A percentile compares a stretch with the other conserved stretches of the same genome.
phyloP scores from a whole-genome alignment of 1,140 invertebrate species.

The Euglossa dilemma region DNA sequence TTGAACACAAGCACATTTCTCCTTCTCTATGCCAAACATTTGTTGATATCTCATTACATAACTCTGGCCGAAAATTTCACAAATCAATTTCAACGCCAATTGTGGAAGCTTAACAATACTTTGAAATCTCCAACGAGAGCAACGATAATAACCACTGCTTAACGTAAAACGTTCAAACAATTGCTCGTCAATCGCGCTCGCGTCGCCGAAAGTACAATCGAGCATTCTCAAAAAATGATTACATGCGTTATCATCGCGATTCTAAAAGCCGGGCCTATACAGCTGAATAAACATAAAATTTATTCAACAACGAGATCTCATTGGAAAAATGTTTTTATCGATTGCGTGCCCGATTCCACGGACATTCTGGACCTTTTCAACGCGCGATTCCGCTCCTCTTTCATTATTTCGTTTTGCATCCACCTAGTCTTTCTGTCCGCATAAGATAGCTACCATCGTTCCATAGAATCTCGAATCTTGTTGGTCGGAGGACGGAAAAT shows the following conservation, averaged over 20 bases:
- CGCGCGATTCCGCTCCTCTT: background rate
- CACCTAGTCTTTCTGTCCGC: conserved; percentile 23
- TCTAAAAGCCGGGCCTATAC: background rate
- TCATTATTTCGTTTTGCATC: conserved; percentile 53
- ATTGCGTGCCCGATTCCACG: background rate
- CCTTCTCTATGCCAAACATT: no score
- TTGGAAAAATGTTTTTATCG: background rate
- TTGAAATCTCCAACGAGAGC: background rate
- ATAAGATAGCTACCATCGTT: conserved; percentile 11
- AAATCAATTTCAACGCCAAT: no score
- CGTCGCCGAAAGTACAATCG: background rate
- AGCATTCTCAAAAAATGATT: background rate
- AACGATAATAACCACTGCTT: background rate
- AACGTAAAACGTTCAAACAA: background rate
- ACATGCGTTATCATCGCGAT: background rate
- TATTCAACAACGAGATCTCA: background rate
- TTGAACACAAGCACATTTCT: no score
- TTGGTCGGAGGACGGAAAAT: conserved; percentile 49
- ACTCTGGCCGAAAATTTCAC: no score
- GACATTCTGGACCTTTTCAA: conserved; percentile 8
- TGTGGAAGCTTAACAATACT: background rate
- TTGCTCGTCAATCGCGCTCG: background rate
- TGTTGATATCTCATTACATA: no score
- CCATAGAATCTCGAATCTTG: conserved; percentile 48
- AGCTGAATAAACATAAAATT: background rate